Conservation (phyloP, 1,140 invertebrate species). For the Drosophila asahinai region DNA sequence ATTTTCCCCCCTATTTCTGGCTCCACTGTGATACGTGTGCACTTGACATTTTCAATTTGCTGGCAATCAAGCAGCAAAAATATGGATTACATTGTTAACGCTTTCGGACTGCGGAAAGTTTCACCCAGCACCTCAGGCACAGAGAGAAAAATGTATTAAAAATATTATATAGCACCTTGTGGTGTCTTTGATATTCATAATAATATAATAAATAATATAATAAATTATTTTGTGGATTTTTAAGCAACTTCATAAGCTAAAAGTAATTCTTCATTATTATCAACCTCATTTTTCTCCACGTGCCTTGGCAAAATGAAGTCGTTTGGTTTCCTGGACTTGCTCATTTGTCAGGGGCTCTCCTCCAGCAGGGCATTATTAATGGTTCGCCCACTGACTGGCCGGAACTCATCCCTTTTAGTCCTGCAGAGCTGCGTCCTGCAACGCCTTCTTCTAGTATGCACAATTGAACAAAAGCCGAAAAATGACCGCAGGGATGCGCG, state of each 20-base stretch:
- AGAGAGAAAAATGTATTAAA: neutral
- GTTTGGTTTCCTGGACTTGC: constrained; percentile 11
- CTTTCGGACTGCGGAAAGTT: constrained; percentile 23
- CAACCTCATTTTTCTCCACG: neutral
- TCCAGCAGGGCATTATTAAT: constrained; percentile 37
- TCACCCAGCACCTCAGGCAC: constrained; percentile 9
- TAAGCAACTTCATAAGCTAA: too few relatives aligned
- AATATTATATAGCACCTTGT: neutral
- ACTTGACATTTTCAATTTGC: constrained; percentile 81
- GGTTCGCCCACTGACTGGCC: constrained; percentile 10
- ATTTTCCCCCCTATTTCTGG: neutral
- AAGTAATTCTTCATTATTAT: neutral
- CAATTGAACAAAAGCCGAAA: constrained; percentile 53
- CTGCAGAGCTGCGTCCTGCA: neutral
- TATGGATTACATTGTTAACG: constrained; percentile 73
- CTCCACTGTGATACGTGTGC: constrained; percentile 40
- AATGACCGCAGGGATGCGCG: constrained; percentile 40
- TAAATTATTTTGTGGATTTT: too few relatives aligned
- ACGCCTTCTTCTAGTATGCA: constrained; percentile 45
- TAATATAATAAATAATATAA: neutral
- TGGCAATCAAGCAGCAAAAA: constrained; percentile 68
- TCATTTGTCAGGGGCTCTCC: constrained; percentile 35
- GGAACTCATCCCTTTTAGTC: neutral
- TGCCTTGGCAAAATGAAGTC: constrained; percentile 16
- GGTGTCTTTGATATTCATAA: too few relatives aligned